Evolutionary conservation across 2,888 invertebrate species (phyloP).

Genomic region (Pseudoips prasinana): DNA sequence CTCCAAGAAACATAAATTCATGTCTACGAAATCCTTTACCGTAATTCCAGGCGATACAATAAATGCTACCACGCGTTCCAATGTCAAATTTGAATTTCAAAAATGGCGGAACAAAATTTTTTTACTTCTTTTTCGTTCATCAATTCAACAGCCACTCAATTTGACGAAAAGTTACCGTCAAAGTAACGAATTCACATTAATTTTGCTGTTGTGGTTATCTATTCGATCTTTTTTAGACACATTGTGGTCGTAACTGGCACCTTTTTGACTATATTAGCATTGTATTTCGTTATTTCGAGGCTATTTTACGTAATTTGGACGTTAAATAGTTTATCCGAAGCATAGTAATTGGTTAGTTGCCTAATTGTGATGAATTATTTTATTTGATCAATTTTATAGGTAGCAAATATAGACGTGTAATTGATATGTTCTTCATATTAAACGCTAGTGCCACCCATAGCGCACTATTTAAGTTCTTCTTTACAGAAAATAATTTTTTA

Average conservation of each 20-base stretch:
- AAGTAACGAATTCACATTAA: constrained; percentile 48
- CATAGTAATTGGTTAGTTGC: too few relatives aligned
- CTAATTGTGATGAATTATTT: too few relatives aligned
- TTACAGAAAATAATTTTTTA: too few relatives aligned
- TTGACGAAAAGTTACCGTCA: constrained; percentile 49
- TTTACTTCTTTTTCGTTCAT: constrained; percentile 3
- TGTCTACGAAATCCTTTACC: too few relatives aligned
- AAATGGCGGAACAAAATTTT: constrained; percentile 45
- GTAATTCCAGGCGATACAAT: constrained; percentile 16
- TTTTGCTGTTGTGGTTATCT: constrained; percentile 30
- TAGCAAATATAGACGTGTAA: too few relatives aligned
- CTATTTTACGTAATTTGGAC: constrained; percentile 8
- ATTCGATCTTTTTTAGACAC: constrained; percentile 29
- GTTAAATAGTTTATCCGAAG: constrained; percentile 3
- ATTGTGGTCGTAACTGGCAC: constrained; percentile 30
- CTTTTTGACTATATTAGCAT: constrained; percentile 28
- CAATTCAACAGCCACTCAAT: constrained; percentile 37
- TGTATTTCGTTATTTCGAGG: constrained; percentile 15
- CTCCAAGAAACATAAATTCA: too few relatives aligned
- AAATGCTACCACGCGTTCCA: constrained; percentile 43
- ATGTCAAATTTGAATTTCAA: constrained; percentile 65
- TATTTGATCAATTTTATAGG: too few relatives aligned
- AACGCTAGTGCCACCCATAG: too few relatives aligned
- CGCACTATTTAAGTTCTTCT: too few relatives aligned
- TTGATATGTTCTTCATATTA: too few relatives aligned